Base-by-base conservation (phyloP, 2,888 invertebrate genomes). In the Eueremaeus valkanovi region DNA sequence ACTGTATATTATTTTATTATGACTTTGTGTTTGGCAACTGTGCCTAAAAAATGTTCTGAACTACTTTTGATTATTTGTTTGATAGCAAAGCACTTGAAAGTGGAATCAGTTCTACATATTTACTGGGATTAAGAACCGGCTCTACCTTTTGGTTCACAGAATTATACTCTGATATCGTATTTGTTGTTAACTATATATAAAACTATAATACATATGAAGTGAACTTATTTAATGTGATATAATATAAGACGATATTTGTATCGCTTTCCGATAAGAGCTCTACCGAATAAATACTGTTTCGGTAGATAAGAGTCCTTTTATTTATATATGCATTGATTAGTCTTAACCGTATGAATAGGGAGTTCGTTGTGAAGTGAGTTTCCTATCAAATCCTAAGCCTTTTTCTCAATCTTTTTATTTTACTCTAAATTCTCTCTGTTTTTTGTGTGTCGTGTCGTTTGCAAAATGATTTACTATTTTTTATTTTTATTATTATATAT, bases 1-100 rank as follows among this genome's bases (percentile, higher is more conserved):
- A 61, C 18, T 61, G 61, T 68, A 21, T 68, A 68, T 68, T 68
- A 68, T 68, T 68, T 68, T 68, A 68, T 68, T 68, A 33, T 18
- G 40, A 21, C 68, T 68, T 68, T 42, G 24, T 61, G n/a, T 58
- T 61, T 61, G 61, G 16, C 61, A 61, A 16, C 6, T n/a, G 11
- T 11, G 36, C 6, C 49, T 3, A n/a, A n/a, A 16, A 61, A 33
- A 31, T 61, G n/a, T n/a, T n/a, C n/a, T 61, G 61, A 61, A 61
- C 61, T n/a, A 61, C 61, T 61, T 61, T 61, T 61, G 0, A 18
- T 24, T 1, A 55, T 24, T 13, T 18, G 33, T 33, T 18, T 63
- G 31, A 33, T 31, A 33, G 63, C 33, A 68, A 40, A 68, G 24
- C 68, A 68, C 68, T 68, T 68, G 68, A 68, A 40, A 68, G 31